These are phyloP conservation scores for Phalacrocorax brasilianus DNA, from an alignment of 2,113 vertebrate genomes.

Conservation along the genomic window DNA sequence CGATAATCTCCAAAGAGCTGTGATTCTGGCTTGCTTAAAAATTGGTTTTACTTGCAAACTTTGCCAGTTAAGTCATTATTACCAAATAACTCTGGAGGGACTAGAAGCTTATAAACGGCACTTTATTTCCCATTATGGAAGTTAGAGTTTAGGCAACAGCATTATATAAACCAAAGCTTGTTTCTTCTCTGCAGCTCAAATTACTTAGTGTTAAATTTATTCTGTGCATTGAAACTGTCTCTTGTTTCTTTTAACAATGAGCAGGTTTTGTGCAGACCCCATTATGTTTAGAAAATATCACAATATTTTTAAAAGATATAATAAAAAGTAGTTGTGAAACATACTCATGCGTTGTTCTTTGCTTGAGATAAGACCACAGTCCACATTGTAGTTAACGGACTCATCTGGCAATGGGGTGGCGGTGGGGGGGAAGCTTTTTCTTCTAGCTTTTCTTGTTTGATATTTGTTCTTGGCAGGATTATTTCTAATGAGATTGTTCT, in stretches of 20 bases:
- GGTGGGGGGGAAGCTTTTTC: not conserved
- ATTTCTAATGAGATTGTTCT: conserved; percentile 52
- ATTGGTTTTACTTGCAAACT: conserved; percentile 55
- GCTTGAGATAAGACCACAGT: conserved; percentile 19
- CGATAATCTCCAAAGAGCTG: not conserved
- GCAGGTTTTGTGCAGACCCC: not conserved
- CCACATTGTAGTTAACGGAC: not conserved
- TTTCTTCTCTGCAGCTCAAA: not conserved
- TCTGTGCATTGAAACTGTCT: not conserved
- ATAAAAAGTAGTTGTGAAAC: not conserved
- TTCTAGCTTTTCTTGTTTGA: conserved; percentile 1
- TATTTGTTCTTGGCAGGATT: conserved; percentile 10
- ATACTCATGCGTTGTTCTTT: conserved; percentile 13
- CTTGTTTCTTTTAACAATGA: not conserved
- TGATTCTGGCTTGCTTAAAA: not conserved
- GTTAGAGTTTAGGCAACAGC: not conserved
- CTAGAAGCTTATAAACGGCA: not conserved
- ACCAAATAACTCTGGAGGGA: conserved; percentile 29
- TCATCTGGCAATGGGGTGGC: not conserved
- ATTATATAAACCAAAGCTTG: not conserved
- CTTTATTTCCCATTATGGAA: not conserved
- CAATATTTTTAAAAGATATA: not conserved
- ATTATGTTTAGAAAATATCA: not conserved
- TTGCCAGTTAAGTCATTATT: conserved; percentile 24
- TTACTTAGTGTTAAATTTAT: not conserved